A percentile compares a stretch with the other conserved stretches of the same genome.
Evolutionary conservation across 2,113 vertebrate species (phyloP).

Genomic region (Heptranchias perlo): DNA sequence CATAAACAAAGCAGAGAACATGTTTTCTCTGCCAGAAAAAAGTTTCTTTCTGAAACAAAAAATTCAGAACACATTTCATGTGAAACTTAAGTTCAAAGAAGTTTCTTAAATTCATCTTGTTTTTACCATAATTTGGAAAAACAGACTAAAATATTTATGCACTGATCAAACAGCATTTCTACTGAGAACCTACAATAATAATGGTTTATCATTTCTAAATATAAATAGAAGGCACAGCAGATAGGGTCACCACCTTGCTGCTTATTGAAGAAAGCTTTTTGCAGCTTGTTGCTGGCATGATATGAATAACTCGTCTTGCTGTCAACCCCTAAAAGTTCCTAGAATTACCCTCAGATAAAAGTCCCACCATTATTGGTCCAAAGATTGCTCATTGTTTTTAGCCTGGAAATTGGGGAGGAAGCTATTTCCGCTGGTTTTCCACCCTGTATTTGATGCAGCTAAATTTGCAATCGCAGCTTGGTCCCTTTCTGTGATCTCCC

Average conservation of each 20-base stretch:
- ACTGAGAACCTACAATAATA: not conserved
- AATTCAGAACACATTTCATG: not conserved
- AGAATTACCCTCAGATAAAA: not conserved
- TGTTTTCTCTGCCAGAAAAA: not conserved
- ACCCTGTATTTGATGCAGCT: not conserved
- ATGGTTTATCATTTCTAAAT: not conserved
- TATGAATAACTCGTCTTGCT: not conserved
- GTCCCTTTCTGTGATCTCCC: not conserved
- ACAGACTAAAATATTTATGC: not conserved
- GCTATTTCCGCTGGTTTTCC: not conserved
- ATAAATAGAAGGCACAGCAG: not conserved
- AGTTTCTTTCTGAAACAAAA: not conserved
- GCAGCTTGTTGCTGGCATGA: not conserved
- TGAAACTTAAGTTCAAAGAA: not conserved
- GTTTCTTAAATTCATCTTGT: not conserved
- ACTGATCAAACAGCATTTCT: not conserved
- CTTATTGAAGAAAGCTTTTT: not conserved
- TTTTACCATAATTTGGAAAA: not conserved
- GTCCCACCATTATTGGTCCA: no score
- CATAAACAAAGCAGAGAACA: slow-evolving; percentile 19
- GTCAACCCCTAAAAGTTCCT: not conserved
- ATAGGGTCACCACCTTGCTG: not conserved
- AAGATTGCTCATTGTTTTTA: not conserved
- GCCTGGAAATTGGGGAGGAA: not conserved
- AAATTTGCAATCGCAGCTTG: not conserved